phyloP scores from a whole-genome alignment of 1,140 invertebrate species.

The Bombus difficillimus region DNA sequence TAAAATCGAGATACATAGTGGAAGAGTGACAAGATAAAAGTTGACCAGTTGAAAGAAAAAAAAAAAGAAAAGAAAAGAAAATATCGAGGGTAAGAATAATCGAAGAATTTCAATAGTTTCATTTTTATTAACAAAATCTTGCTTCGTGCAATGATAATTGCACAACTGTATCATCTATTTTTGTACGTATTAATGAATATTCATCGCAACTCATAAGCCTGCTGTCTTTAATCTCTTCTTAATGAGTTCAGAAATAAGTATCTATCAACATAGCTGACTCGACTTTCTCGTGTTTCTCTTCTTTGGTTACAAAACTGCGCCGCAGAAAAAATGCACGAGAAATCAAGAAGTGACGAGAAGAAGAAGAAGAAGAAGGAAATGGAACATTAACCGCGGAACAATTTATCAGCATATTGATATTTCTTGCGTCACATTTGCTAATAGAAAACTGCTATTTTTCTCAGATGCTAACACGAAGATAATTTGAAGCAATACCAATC shows the following conservation, averaged over 20 bases:
- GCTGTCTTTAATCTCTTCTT: conserved; percentile 7
- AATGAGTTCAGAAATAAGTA: not conserved
- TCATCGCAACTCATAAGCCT: not conserved
- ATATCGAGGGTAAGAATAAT: not conserved
- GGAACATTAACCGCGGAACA: not conserved
- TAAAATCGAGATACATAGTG: too few species aligned
- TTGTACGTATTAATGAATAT: conserved; percentile 14
- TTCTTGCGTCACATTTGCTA: too few species aligned
- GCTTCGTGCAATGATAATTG: not conserved
- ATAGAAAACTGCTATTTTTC: too few species aligned
- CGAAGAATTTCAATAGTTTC: not conserved
- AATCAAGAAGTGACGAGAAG: not conserved
- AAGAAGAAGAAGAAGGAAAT: not conserved
- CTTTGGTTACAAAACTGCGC: not conserved
- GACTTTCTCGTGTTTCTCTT: not conserved
- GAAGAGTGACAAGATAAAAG: not conserved
- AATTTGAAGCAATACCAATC: too few species aligned
- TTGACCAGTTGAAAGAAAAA: not conserved
- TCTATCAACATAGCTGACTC: conserved; percentile 23
- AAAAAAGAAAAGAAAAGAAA: too few species aligned
- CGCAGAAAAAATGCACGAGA: not conserved
- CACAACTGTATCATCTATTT: not conserved
- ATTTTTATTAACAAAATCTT: too few species aligned
- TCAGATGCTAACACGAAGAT: too few species aligned
- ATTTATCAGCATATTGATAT: not conserved